Evolutionary conservation across 92 coral and sea anemone species (phyloP), one percentile per base, ranked within the genome.

Genomic region (Anthopleura xanthogrammica): DNA sequence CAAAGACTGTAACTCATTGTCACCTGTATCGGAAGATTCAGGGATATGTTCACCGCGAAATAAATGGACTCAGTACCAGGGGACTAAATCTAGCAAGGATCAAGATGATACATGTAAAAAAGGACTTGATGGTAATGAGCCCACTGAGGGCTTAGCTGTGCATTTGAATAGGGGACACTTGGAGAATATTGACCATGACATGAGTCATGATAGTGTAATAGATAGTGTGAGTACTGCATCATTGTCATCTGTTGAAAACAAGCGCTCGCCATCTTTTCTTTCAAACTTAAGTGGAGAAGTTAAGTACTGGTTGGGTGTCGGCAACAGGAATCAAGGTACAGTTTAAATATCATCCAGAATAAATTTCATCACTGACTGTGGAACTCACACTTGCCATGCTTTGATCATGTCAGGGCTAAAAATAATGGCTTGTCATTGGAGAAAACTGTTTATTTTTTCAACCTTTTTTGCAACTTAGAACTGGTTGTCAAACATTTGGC

Each of bases 271-370:
- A 20, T 90, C 95, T 8, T 82, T 89, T 62, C 84, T 93, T 36
- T 72, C 92, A 72, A 90, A 84, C 68, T 71, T 93, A 14, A 93
- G 97, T 83, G 93, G 84, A 64, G 94, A 93, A 78, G 97, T 93
- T 52, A 93, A 92, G 70, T 93, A 93, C 84, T 93, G 97, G 97
- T 85, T 93, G 40, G 97, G 97, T 20, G 85, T 84, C 41, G 92
- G 90, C 29, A 70, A 71, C 50, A 80, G 78, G 60, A 85, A 74
- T 77, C 82, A 62, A 76, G 76, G 76, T 83, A 76, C 58, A 16
- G 85, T 14, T 9, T 0, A n/a, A 16, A 2, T 14, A 19, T 58
- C 64, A 58, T 14, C 19, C 13, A 14, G 64, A 46, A 46, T 9
- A 46, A 5, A 46, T 46, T 46, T 46, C 50, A 46, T 46, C 36